Conservation (phyloP, 2,113 vertebrate genomes). For the Lipophrys pholis region DNA sequence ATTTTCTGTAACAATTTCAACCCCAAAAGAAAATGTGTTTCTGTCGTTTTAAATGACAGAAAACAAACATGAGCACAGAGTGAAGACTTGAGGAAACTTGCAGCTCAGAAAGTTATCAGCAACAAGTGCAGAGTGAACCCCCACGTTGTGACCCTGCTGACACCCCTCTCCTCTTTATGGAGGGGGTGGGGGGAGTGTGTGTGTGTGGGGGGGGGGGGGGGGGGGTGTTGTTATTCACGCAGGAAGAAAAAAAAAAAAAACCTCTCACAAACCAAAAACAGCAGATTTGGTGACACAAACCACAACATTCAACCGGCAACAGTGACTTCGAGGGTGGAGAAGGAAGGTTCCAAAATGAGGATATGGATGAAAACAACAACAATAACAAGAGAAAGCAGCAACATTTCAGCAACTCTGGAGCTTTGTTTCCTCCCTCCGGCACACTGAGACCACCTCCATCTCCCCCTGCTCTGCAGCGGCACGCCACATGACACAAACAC, state of each 20-base stretch:
- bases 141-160: slow-evolving; percentile 49
- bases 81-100: slow-evolving; percentile 3
- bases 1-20: too few relatives aligned
- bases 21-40: too few relatives aligned
- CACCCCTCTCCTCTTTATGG: not conserved
- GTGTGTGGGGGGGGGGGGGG: slow-evolving; percentile 1
- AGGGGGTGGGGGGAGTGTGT: too few relatives aligned
- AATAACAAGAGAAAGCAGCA: not conserved
- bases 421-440: too few relatives aligned
- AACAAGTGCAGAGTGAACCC: slow-evolving; percentile 67
- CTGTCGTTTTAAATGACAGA: too few relatives aligned
- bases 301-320: slow-evolving; percentile 10
- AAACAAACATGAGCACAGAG: slow-evolving; percentile 66
- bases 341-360: not conserved
- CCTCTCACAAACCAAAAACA: slow-evolving; percentile 47
- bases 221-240: slow-evolving; percentile 63
- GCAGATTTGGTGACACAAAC: slow-evolving; percentile 57
- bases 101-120: slow-evolving; percentile 27
- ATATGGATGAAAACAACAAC: not conserved
- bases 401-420: too few relatives aligned
- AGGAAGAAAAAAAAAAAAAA: slow-evolving; percentile 34
- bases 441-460: not conserved
- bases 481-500: slow-evolving; percentile 59
- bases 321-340: not conserved
- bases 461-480: slow-evolving; percentile 10